Evolutionary conservation across 2,797 vertebrate species (phyloP).

Genomic region (Pseudomugil gertrudae): DNA sequence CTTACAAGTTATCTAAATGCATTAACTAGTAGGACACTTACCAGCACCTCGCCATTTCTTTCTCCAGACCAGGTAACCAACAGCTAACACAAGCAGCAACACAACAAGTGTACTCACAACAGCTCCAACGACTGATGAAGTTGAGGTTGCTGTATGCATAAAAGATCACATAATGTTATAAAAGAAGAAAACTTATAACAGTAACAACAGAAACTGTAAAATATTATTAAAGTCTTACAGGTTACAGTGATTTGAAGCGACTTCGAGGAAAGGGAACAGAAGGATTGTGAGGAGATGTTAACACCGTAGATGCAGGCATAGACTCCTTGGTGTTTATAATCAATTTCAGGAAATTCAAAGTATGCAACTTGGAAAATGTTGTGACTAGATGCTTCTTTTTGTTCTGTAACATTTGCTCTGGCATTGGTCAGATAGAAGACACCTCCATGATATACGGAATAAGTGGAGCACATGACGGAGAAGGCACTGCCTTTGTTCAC

Average conservation of each 20-base stretch:
- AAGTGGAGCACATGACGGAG: slow-evolving; percentile 71
- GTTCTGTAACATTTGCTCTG: slow-evolving; percentile 18
- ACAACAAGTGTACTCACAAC: slow-evolving; percentile 45
- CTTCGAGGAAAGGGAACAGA: slow-evolving; percentile 65
- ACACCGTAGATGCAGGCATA: slow-evolving; percentile 72
- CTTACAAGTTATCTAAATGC: not conserved
- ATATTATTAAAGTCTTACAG: slow-evolving; percentile 40
- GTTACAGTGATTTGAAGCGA: slow-evolving; percentile 54
- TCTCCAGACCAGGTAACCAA: slow-evolving; percentile 67
- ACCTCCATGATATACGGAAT: slow-evolving; percentile 64
- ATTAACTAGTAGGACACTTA: slow-evolving; percentile 27
- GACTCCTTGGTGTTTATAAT: slow-evolving; percentile 60
- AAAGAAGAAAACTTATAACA: not conserved
- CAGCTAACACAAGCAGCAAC: slow-evolving; percentile 42
- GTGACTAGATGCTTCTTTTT: slow-evolving; percentile 52
- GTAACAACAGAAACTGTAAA: not conserved
- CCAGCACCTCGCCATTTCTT: slow-evolving; percentile 49
- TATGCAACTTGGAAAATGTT: slow-evolving; percentile 58
- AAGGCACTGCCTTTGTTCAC: slow-evolving; percentile 68
- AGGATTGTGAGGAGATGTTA: slow-evolving; percentile 65
- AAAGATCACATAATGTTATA: slow-evolving; percentile 5
- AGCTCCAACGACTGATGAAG: slow-evolving; percentile 42
- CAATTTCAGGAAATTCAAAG: slow-evolving; percentile 68
- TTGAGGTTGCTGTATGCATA: slow-evolving; percentile 41
- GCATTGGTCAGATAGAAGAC: slow-evolving; percentile 64